Evolutionary conservation across 2,113 vertebrate genomes (phyloP).

Genomic region (human): DNA sequence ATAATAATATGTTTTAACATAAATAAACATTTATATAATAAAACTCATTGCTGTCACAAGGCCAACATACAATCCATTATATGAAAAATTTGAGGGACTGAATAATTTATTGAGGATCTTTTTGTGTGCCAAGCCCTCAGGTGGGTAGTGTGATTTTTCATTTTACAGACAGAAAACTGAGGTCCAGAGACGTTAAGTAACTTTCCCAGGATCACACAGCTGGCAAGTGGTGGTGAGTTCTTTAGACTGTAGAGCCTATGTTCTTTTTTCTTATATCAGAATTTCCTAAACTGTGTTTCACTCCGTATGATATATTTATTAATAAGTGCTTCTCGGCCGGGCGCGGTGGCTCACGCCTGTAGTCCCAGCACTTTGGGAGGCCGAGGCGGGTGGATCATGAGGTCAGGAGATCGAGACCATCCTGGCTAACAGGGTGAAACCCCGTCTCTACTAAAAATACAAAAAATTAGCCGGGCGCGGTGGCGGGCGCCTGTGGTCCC

Average conservation of each 20-base stretch:
- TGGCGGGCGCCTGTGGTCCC: too few species aligned
- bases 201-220: not conserved
- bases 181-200: not conserved
- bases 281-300: not conserved
- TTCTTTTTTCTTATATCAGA: not conserved
- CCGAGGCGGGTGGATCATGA: too few species aligned
- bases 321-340: constrained; percentile 13
- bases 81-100: not conserved
- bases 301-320: not conserved
- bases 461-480: too few species aligned
- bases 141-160: constrained; percentile 24
- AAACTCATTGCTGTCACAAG: constrained; percentile 8
- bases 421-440: too few species aligned
- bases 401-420: too few species aligned
- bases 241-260: not conserved
- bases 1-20: not conserved
- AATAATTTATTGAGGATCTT: not conserved
- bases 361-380: too few species aligned
- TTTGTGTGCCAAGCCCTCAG: not conserved
- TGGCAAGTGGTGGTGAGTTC: not conserved
- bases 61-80: not conserved
- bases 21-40: not conserved
- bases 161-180: constrained; percentile 28
- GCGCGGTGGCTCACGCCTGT: too few species aligned
- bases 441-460: too few species aligned